Base-by-base conservation (phyloP, 1,140 invertebrate genomes). In the Archegozetes longisetosus region DNA sequence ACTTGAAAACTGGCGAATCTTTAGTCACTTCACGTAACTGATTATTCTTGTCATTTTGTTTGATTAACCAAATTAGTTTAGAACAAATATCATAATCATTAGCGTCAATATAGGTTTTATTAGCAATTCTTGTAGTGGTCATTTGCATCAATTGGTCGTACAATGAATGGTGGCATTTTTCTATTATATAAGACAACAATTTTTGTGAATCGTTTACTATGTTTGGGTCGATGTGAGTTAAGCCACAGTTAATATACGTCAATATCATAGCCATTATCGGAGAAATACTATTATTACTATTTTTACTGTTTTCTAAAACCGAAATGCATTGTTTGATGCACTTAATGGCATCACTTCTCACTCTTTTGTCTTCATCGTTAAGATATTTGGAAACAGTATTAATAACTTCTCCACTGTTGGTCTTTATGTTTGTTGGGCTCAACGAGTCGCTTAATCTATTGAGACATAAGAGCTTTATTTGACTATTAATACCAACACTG, bases 61-160 rank as follows among this genome's bases (percentile, higher is more conserved):
- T 51, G 14, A 3, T 27, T 40, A 17, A 58, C 24, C 26, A 58
- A 58, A 23, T 26, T 51, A 29, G 26, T 27, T 9, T 49, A 51
- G 1, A 58, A 28, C 17, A 17, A 17, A 53, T 58, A 49, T 23
- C 22, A 50, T 22, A 49, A 20, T 2, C 46, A 27, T 20, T 58
- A 25, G 2, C 26, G 24, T 24, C 46, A n/a, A 26, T 23, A 22
- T 49, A 13, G 6, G 22, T 20, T n/a, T 17, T 28, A 20, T 20
- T 20, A 24, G 4, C 40, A 1, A 58, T 50, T 53, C 50, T 58
- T 1, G 47, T 24, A 20, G 27, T 32, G 23, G 50, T 49, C 46
- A 51, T 50, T 53, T 58, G 57, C 57, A 58, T 58, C 51, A 58
- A 32, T 2, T 58, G 57, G 13, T 58, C n/a, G 17, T 12, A 20